These are phyloP conservation scores for Malacoraja senta DNA, from an alignment of 2,797 vertebrate genomes.

Conservation along the genomic window DNA sequence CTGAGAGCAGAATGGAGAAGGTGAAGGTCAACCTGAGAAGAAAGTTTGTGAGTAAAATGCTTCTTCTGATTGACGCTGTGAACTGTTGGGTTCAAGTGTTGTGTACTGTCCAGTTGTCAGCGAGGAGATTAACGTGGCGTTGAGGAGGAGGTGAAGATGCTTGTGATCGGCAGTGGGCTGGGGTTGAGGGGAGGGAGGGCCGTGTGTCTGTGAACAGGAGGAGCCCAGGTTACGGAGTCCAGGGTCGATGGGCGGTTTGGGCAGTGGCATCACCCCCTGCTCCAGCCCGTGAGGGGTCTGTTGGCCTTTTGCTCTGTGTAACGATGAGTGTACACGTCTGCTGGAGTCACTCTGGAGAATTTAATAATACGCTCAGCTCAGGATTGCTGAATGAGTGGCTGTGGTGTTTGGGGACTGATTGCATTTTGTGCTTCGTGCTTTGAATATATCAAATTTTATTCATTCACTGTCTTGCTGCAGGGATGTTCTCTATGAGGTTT, in stretches of 20 bases:
- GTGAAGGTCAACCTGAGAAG: slow-evolving; percentile 75
- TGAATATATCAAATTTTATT: background rate
- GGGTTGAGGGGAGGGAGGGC: no score
- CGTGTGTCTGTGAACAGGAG: no score
- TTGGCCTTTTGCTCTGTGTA: background rate
- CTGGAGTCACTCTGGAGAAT: background rate
- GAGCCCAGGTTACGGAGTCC: no score
- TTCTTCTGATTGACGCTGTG: background rate
- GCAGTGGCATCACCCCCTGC: background rate
- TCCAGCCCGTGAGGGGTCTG: background rate
- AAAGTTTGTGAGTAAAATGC: slow-evolving; percentile 74
- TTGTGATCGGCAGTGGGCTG: no score
- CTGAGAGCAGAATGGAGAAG: slow-evolving; percentile 47
- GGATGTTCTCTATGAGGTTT: background rate
- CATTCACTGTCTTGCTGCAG: background rate
- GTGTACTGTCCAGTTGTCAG: background rate
- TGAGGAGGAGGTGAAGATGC: background rate
- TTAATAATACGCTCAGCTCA: background rate
- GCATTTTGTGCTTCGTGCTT: background rate
- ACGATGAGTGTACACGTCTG: background rate
- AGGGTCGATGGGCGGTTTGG: no score
- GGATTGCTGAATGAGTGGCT: background rate
- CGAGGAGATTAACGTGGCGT: no score
- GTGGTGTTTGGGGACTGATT: background rate
- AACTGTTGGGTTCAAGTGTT: background rate